Conservation (phyloP, 2,888 invertebrate genomes). For the Caenorhabditis japonica region DNA sequence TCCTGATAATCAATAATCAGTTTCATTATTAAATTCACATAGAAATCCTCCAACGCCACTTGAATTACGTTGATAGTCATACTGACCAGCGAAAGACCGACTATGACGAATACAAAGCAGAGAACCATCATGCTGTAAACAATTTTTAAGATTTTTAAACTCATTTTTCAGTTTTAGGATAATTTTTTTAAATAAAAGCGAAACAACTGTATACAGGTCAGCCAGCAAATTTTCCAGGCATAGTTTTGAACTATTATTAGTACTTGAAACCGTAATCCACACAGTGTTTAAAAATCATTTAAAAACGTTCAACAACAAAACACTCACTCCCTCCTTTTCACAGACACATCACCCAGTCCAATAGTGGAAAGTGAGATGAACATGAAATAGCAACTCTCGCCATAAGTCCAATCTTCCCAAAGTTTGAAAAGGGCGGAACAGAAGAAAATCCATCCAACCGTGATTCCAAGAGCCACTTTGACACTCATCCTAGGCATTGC, state of each 20-base stretch:
- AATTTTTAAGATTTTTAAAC: conserved; percentile 1
- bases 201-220: too few relatives aligned
- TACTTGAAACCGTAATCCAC: too few relatives aligned
- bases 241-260: too few relatives aligned
- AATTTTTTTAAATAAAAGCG: too few relatives aligned
- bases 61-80: conserved; percentile 79
- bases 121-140: conserved; percentile 75
- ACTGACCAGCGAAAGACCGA: conserved; percentile 79
- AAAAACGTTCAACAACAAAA: not conserved
- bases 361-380: conserved; percentile 79
- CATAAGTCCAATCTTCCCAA: conserved; percentile 85
- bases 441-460: conserved; percentile 89
- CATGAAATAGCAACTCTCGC: conserved; percentile 79
- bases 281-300: too few relatives aligned
- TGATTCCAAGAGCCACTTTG: conserved; percentile 82
- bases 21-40: conserved; percentile 75
- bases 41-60: conserved; percentile 75
- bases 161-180: not conserved
- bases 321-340: conserved; percentile 72
- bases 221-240: too few relatives aligned
- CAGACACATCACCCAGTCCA: conserved; percentile 74
- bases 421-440: conserved; percentile 91
- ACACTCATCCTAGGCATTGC: conserved; percentile 63
- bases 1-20: conserved; percentile 76
- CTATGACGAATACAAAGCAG: conserved; percentile 78